Evolutionary conservation across 1,140 invertebrate species (phyloP), one percentile per base, ranked within the genome.

Genomic region (Eriosoma lanigerum): DNA sequence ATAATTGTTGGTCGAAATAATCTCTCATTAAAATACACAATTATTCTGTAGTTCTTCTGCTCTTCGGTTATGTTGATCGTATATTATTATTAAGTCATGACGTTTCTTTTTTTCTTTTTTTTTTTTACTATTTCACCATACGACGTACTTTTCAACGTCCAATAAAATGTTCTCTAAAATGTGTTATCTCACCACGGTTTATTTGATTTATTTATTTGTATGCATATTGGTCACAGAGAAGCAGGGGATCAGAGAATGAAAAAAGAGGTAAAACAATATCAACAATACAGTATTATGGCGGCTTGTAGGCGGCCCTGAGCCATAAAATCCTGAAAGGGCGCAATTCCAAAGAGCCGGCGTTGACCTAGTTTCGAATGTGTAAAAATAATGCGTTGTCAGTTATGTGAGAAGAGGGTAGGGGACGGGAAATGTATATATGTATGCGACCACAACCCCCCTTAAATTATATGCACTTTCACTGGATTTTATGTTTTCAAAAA

Each of bases 211-310:
- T 62, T 38, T 48, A 6, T 48, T n/a, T n/a, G 32, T 64, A n/a
- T 64, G 32, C 32, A 12, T 38, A 21, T 64, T 29, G 32, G 60
- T 44, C 32, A 44, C 32, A 64, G 21, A 64, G 62, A 44, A n/a
- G 38, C n/a, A n/a, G 32, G 13, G 3, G 0, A 44, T 38, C 12
- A 64, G 32, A 60, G 9, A 56, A 24, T n/a, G 17, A 64, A 64
- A 9, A 38, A 64, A 44, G 64, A 68, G 64, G 64, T 68, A 68
- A 68, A 68, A 26, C 64, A 68, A 68, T 68, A 68, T 68, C 38
- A 24, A 68, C 64, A 68, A 13, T 21, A n/a, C n/a, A 1, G 38
- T 46, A 44, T n/a, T n/a, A 46, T 48, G 12, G 64, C 21, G 21
- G n/a, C 13, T 68, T 46, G 12, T 68, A 48, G 38, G 32, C 62